A percentile compares a stretch with the other conserved stretches of the same genome.
These are phyloP conservation scores for Hippoglossus stenolepis DNA, from an alignment of 2,113 vertebrate species.

Conservation along the genomic window DNA sequence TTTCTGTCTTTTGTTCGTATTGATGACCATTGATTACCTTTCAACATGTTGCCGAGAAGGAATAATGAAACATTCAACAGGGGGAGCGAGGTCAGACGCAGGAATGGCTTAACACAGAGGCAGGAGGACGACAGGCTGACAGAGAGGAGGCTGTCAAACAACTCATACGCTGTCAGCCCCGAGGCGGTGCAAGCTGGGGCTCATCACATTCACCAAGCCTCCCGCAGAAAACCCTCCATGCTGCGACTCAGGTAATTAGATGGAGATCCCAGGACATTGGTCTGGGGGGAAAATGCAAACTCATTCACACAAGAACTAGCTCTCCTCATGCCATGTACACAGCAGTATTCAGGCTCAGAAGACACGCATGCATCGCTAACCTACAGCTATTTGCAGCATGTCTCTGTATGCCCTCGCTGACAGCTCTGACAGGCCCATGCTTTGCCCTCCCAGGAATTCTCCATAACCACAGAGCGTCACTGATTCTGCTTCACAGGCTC, in stretches of 20 bases:
- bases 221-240: constrained; percentile 14
- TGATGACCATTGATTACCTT: constrained; percentile 62
- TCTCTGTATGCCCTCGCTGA: constrained; percentile 17
- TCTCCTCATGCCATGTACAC: neutral
- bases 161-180: constrained; percentile 32
- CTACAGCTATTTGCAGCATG: constrained; percentile 41
- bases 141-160: constrained; percentile 62
- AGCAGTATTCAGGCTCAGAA: constrained; percentile 8
- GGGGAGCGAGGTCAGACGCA: constrained; percentile 43
- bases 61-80: constrained; percentile 57
- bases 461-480: constrained; percentile 44
- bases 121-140: constrained; percentile 27
- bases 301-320: neutral
- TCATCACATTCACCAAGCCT: neutral
- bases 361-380: constrained; percentile 5
- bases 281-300: neutral
- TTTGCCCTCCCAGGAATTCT: constrained; percentile 44
- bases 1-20: constrained; percentile 7
- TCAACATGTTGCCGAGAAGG: constrained; percentile 39
- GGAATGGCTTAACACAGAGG: constrained; percentile 34
- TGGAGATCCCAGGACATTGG: constrained; percentile 13
- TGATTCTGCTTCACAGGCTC: constrained; percentile 48
- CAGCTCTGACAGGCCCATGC: constrained; percentile 40
- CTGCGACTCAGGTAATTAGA: constrained; percentile 39
- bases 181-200: constrained; percentile 35